Evolutionary conservation across 1,140 invertebrate species (phyloP), one percentile per base, ranked within the genome.

Genomic region (Bombus consobrinus): DNA sequence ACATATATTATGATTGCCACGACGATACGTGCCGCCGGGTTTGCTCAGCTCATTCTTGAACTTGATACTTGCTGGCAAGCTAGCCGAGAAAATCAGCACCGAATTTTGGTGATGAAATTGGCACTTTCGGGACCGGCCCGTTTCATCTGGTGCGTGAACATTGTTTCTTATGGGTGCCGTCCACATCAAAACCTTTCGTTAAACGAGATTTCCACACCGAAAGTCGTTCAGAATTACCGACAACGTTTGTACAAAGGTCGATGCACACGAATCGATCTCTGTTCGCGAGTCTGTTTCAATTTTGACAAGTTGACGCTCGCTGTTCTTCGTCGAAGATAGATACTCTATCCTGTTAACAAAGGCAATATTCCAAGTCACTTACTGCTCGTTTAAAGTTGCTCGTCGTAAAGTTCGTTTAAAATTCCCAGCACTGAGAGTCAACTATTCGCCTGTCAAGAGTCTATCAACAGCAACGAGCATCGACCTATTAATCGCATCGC

Each of bases 1-100:
- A 91, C 92, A 90, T 93, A 90, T 93, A 94, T 93, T 94, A 92
- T 93, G 92, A 93, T 94, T 90, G 92, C 86, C 81, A 89, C 79
- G 89, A 93, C 92, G 93, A 93, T 94, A 93, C 89, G 87, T 90
- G 88, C 90, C 90, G 89, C 89, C 88, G 90, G 84, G 83, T 93
- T 91, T 88, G 88, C 73, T 93, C 81, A 89, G 83, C 86, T 57
- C 57, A 74, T 64, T 34, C 85, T 89, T 87, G 88, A 93, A 92
- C 81, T 79, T 91, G 89, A 93, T 93, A 89, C 83, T 87, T 81
- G 41, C 82, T 93, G 92, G 91, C 91, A 92, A 84, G 73, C 71
- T 78, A 81, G 53, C 80, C 82, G 76, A 57, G 81, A 87, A 87
- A 86, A 83, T 86, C 88, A 82, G 28, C 75, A 37, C 10, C 76